These are phyloP conservation scores for Ibidorhyncha struthersii DNA, from an alignment of 2,113 vertebrate genomes.

Conservation along the genomic window DNA sequence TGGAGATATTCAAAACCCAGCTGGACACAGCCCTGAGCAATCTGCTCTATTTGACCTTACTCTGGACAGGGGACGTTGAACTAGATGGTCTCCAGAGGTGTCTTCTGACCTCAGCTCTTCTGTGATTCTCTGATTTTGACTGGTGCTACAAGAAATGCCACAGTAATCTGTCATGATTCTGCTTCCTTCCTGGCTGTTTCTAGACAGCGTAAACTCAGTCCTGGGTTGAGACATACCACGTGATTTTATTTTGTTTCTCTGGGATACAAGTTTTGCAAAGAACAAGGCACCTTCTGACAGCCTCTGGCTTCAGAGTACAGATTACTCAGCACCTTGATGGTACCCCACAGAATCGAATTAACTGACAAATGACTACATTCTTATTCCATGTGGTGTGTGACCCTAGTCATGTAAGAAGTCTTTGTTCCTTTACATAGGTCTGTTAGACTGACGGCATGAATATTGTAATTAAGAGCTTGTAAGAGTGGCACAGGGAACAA, in stretches of 20 bases:
- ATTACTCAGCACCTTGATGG: not conserved
- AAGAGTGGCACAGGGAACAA: not conserved
- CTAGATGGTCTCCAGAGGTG: not conserved
- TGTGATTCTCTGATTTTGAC: not conserved
- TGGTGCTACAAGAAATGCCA: not conserved
- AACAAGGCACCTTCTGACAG: not conserved
- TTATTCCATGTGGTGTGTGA: not conserved
- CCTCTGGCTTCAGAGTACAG: not conserved
- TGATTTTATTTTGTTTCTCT: not conserved
- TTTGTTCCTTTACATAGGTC: not conserved
- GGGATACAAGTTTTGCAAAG: not conserved
- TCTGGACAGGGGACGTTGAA: not conserved
- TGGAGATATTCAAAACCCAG: not conserved
- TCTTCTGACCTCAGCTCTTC: not conserved
- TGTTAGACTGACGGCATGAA: not conserved
- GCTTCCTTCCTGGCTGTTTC: slow-evolving; percentile 27
- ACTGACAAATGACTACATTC: not conserved
- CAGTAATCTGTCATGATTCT: not conserved
- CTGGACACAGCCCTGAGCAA: not conserved
- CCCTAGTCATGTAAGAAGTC: not conserved
- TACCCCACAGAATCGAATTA: not conserved
- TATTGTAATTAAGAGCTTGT: not conserved
- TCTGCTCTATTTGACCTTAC: not conserved
- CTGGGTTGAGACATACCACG: not conserved
- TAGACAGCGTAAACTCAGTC: not conserved